Base-by-base conservation (phyloP, 2,888 invertebrate genomes). In the Galeopsomyia nigrocyanea region DNA sequence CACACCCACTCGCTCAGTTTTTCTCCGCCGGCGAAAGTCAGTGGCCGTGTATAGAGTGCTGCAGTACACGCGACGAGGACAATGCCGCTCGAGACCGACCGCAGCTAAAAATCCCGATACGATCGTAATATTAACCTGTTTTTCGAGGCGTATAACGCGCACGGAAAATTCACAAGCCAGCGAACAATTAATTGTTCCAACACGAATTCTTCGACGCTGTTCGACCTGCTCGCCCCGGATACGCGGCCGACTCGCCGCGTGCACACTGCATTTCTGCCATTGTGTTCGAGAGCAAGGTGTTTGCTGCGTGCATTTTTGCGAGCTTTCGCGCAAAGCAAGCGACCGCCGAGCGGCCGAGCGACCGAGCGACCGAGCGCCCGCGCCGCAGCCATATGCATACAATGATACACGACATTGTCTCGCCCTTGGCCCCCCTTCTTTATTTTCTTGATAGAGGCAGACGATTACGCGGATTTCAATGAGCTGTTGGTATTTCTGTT, bases 321-420 rank as follows among this genome's bases (percentile, higher is more conserved):
- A 50, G 22, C 62, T 39, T 72, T 68, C 57, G 60, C 66, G 68
- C 66, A 62, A 73, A 65, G 56, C 21, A 49, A 53, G 53, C 57
- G 50, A 50, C 14, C 55, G 21, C 19, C 70, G 49, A n/a, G n/a
- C n/a, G n/a, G n/a, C n/a, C n/a, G n/a, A n/a, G n/a, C n/a, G n/a
- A n/a, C n/a, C n/a, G n/a, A n/a, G n/a, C n/a, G n/a, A n/a, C n/a
- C n/a, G n/a, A 63, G 39, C 31, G 51, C 71, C 55, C 61, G 55
- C 55, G 65, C 57, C 56, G 26, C 58, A 46, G 64, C 60, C 63
- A 74, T 71, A 71, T 75, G 61, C 75, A 75, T 75, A 75, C 75
- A 75, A 75, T 71, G 71, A 71, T 64, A 69, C 71, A 71, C 71
- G 67, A 74, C 74, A 74, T 71, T 74, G 74, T 73, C 69, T 21